Base-by-base conservation (phyloP, 1,140 invertebrate species). In the Nebria ingens region DNA sequence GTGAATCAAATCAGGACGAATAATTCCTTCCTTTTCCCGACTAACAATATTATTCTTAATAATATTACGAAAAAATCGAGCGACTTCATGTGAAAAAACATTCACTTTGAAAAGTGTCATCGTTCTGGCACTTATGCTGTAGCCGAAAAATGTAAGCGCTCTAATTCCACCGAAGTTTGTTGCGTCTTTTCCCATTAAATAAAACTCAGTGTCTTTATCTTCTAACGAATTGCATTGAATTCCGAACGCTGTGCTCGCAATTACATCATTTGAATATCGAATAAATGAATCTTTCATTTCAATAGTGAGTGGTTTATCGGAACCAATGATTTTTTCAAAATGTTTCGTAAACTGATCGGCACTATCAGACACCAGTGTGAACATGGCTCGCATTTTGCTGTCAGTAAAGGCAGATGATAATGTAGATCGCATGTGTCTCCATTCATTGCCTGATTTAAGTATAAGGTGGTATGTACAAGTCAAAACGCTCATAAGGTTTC, bases 241-340 rank as follows among this genome's bases (percentile, higher is more conserved):
- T 0, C 78, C 78, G 56, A 79, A 79, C 0, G 75, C 75, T 4
- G 69, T 69, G 0, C 68, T 71, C 1, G 76, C 76, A 49, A 79
- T 79, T 2, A 76, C 65, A 53, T 79, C 78, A 57, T 73, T 73
- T 0, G 72, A 70, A 52, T 65, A 76, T 42, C 71, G 64, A 1
- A 64, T 67, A 21, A 72, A 65, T 9, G 72, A 22, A 51, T 74
- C 66, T 13, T 71, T 74, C 0, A 71, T 53, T 21, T 71, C 64
- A 0, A 70, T 23, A 11, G 56, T 25, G 6, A 21, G 11, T 6
- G 3, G 40, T 17, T 45, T 45, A 20, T 51, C 11, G 2, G 19
- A 11, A 4, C 21, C 19, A 21, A 20, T 11, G 9, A 6, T 4
- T 19, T 51, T 51, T 9, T 20, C 6, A 51, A 64, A 65, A 53